These are phyloP conservation scores for Microctonus hyperodae DNA, from an alignment of 2,888 invertebrate genomes.

Conservation along the genomic window DNA sequence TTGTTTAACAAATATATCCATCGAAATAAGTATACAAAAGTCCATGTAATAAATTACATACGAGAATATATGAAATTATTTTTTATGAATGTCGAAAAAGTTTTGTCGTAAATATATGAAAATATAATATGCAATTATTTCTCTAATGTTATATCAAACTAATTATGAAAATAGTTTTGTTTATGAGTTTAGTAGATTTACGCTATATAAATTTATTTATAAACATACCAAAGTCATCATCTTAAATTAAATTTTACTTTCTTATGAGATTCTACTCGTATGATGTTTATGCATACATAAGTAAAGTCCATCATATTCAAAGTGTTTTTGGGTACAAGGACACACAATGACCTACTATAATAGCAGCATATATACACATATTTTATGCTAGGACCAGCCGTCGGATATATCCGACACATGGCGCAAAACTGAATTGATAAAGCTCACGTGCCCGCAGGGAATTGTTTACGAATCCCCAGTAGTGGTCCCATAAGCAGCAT, in stretches of 20 bases:
- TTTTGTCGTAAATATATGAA: background rate
- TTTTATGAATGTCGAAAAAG: conserved; percentile 22
- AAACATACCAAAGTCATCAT: background rate
- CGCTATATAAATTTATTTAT: background rate
- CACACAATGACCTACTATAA: conserved; percentile 4
- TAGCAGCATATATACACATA: background rate
- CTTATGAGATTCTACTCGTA: background rate
- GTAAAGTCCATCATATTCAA: background rate
- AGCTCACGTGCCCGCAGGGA: conserved; percentile 24
- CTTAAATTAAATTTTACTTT: conserved; percentile 6
- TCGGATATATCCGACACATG: conserved; percentile 11
- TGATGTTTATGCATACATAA: background rate
- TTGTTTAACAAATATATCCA: background rate
- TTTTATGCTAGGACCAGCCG: background rate
- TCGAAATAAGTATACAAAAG: background rate
- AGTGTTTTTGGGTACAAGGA: background rate
- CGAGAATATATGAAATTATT: conserved; percentile 33
- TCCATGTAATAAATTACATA: background rate
- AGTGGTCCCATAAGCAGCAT: conserved; percentile 18
- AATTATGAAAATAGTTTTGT: conserved; percentile 10
- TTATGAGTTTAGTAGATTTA: background rate
- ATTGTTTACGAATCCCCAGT: conserved; percentile 35
- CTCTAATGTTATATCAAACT: conserved; percentile 2
- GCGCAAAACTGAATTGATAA: conserved; percentile 30
- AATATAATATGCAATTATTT: background rate